Conservation (phyloP, 2,797 vertebrate genomes). For the Pipistrellus nathusii region DNA sequence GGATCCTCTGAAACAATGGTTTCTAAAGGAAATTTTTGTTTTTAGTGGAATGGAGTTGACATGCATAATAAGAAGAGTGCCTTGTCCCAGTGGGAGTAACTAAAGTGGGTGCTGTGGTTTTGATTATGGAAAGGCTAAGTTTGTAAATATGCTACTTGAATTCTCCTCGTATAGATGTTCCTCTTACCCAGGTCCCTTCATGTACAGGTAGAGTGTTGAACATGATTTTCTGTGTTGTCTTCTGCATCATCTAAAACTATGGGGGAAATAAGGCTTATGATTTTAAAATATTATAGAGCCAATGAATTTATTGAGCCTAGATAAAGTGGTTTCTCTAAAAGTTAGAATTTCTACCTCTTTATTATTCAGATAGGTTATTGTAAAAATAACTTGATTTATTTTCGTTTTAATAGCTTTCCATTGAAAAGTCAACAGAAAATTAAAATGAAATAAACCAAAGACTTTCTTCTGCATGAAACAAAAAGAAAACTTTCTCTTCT, state of each 20-base stretch:
- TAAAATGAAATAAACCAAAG: slow-evolving; percentile 26
- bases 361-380: background rate
- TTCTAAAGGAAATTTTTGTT: background rate
- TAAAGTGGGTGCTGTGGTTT: slow-evolving; percentile 1
- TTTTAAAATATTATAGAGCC: background rate
- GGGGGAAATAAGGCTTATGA: background rate
- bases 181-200: background rate
- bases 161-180: background rate
- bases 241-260: slow-evolving; percentile 10
- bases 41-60: background rate
- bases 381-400: background rate
- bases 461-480: background rate
- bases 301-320: background rate
- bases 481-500: background rate
- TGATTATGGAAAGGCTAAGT: slow-evolving; percentile 3
- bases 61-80: background rate
- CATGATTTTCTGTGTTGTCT: slow-evolving; percentile 22
- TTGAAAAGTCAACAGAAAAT: slow-evolving; percentile 26
- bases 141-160: background rate
- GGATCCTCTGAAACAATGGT: background rate
- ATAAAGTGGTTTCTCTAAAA: slow-evolving; percentile 5
- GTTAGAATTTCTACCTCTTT: background rate
- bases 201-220: background rate
- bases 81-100: background rate
- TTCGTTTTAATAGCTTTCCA: slow-evolving; percentile 13